phyloP scores from a whole-genome alignment of 2,888 invertebrate species.

The Gibbula magus region DNA sequence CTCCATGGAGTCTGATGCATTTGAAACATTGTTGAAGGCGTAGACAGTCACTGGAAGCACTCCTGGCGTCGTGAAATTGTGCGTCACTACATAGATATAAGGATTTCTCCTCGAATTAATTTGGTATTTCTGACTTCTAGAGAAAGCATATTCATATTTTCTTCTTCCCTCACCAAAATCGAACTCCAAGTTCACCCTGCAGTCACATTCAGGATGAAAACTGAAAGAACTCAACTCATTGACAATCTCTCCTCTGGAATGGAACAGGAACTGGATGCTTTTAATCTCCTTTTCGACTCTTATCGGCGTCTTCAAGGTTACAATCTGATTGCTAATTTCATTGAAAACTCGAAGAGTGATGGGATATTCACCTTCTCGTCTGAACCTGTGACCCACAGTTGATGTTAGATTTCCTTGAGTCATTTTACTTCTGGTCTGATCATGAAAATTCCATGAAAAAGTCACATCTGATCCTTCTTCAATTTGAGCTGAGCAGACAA shows the following conservation, averaged over 20 bases:
- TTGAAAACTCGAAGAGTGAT: constrained; percentile 60
- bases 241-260: constrained; percentile 30
- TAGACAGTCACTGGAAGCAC: constrained; percentile 51
- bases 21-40: constrained; percentile 61
- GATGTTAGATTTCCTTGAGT: constrained; percentile 31
- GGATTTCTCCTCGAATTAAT: not conserved
- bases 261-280: constrained; percentile 29
- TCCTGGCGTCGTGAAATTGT: constrained; percentile 44
- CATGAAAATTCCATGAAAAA: constrained; percentile 57
- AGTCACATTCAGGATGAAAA: constrained; percentile 27
- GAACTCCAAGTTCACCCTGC: constrained; percentile 40
- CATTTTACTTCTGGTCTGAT: constrained; percentile 22
- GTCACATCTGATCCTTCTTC: constrained; percentile 55
- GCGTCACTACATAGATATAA: constrained; percentile 27
- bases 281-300: constrained; percentile 42
- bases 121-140: not conserved
- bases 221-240: constrained; percentile 28
- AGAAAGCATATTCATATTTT: not conserved
- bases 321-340: constrained; percentile 44
- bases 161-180: constrained; percentile 41
- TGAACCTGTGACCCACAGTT: constrained; percentile 38
- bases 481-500: constrained; percentile 54
- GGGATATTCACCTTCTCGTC: constrained; percentile 50
- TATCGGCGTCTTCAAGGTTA: constrained; percentile 26
- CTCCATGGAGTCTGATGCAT: constrained; percentile 39